These are phyloP conservation scores for Amphiduros pacificus DNA, from an alignment of 2,888 invertebrate species.

Conservation along the genomic window DNA sequence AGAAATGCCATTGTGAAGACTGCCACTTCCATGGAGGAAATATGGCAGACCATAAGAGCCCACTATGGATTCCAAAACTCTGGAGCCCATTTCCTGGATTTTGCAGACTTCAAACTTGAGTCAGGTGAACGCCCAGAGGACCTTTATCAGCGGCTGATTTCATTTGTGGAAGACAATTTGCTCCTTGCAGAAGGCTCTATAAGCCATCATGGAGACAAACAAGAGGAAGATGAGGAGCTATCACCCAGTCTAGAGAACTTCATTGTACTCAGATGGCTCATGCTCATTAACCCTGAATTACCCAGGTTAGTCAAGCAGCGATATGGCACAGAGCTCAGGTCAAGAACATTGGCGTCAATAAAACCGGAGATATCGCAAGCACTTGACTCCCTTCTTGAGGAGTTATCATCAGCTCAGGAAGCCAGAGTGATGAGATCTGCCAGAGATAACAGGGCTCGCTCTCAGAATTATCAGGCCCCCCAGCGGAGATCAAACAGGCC, in stretches of 20 bases:
- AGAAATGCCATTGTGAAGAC: conserved; percentile 16
- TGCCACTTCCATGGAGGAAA: conserved; percentile 3
- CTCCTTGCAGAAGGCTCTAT: conserved; percentile 13
- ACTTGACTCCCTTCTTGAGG: conserved; percentile 31
- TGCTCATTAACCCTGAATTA: conserved; percentile 22
- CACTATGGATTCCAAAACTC: conserved; percentile 37
- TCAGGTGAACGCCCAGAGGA: conserved; percentile 30
- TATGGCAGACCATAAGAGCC: conserved; percentile 27
- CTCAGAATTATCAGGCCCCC: no score
- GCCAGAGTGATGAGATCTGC: no score
- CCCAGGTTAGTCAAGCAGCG: conserved; percentile 30
- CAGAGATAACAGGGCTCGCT: no score
- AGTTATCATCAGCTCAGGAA: no score
- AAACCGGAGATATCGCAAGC: conserved; percentile 33
- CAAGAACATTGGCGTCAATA: conserved; percentile 30
- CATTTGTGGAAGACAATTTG: conserved; percentile 31
- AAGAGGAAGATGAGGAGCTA: conserved; percentile 19
- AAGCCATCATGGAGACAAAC: conserved; percentile 14
- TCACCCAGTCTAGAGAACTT: conserved; percentile 32
- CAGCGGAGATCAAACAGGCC: no score
- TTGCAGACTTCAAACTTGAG: conserved; percentile 24
- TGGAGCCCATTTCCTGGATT: conserved; percentile 32
- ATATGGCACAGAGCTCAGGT: conserved; percentile 30
- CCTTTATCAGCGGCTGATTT: conserved; percentile 25
- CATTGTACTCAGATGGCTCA: conserved; percentile 28